Evolutionary conservation across 2,888 invertebrate species (phyloP).

Genomic region (Toxonevra muliebris): DNA sequence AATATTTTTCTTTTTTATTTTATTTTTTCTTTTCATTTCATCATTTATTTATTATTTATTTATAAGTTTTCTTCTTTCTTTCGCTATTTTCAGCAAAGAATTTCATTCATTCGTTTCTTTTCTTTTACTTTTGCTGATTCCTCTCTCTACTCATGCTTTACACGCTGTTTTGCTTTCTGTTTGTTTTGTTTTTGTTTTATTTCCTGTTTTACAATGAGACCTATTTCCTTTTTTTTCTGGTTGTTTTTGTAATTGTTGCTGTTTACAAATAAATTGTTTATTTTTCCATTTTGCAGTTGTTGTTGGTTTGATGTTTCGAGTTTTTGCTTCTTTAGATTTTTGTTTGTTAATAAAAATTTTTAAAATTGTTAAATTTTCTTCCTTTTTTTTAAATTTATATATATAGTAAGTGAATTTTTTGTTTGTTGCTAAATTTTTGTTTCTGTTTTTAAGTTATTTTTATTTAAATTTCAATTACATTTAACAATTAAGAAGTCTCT

Average conservation of each 20-base stretch:
- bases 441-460: constrained; percentile 7
- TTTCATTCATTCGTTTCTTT: no score
- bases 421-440: background rate
- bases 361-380: constrained; percentile 6
- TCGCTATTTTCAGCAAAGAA: no score
- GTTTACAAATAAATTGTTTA: constrained; percentile 1
- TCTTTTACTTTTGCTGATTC: no score
- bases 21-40: constrained; percentile 1
- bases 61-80: no score
- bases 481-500: constrained; percentile 29
- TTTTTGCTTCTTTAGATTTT: background rate
- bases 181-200: background rate
- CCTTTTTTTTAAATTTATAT: background rate
- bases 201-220: constrained; percentile 8
- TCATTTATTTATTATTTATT: constrained; percentile 7
- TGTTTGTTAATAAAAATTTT: background rate
- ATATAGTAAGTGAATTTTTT: background rate
- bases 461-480: constrained; percentile 15
- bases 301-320: background rate
- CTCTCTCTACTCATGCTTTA: background rate
- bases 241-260: constrained; percentile 3
- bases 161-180: constrained; percentile 4
- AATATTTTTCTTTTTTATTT: background rate
- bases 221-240: constrained; percentile 6
- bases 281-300: constrained; percentile 11